A percentile compares a stretch with the other conserved stretches of the same genome.
phyloP scores from a whole-genome alignment of 2,113 vertebrate genomes.

The Planiliza haematocheilus region DNA sequence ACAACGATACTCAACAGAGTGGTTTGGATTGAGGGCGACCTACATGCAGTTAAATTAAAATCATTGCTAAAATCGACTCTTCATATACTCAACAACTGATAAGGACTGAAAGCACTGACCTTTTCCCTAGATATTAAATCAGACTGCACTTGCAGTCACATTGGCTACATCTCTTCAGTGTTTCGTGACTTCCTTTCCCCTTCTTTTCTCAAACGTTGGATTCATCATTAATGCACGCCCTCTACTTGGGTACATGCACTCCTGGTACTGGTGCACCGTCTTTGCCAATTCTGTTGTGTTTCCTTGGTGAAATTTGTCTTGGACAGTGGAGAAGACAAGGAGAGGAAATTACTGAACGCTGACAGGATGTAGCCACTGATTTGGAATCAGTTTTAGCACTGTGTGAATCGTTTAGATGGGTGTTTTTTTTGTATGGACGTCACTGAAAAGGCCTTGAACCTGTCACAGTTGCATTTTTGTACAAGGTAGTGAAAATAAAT shows the following conservation, averaged over 20 bases:
- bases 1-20: neutral
- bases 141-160: conserved; percentile 25
- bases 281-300: neutral
- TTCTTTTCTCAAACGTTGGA: neutral
- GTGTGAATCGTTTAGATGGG: neutral
- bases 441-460: conserved; percentile 29
- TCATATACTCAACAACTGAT: neutral
- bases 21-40: conserved; percentile 7
- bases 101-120: conserved; percentile 51
- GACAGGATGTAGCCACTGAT: conserved; percentile 6
- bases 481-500: conserved; percentile 75
- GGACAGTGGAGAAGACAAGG: neutral
- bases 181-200: conserved; percentile 28
- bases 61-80: conserved; percentile 5
- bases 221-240: neutral
- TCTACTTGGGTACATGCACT: neutral
- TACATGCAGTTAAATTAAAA: conserved; percentile 22
- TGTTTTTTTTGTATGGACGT: conserved; percentile 50
- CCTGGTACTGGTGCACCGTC: neutral
- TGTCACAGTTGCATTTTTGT: conserved; percentile 68
- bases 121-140: conserved; percentile 30
- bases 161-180: conserved; percentile 15
- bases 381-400: conserved; percentile 14
- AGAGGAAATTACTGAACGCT: conserved; percentile 31
- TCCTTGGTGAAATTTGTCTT: neutral